These are phyloP conservation scores for Eumacrocentrus americanus DNA, from an alignment of 2,888 invertebrate genomes.

Conservation along the genomic window DNA sequence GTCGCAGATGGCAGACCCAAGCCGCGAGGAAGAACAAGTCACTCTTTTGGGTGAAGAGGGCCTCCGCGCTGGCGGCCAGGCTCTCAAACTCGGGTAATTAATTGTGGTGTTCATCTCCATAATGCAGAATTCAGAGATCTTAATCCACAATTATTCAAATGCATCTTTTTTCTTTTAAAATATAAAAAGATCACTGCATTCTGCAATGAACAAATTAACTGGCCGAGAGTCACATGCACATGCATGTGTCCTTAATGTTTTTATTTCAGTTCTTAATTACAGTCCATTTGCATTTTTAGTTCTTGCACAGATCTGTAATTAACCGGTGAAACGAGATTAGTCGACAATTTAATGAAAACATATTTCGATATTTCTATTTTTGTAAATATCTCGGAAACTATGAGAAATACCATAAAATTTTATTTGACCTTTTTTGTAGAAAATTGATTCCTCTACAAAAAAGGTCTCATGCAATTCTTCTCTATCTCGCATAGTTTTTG, in stretches of 20 bases:
- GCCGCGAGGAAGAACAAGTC: slow-evolving; percentile 94
- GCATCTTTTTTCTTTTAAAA: neutral
- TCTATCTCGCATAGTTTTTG: too few relatives aligned
- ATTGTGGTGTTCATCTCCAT: slow-evolving; percentile 50
- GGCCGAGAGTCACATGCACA: slow-evolving; percentile 50
- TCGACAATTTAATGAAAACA: too few relatives aligned
- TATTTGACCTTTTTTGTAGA: too few relatives aligned
- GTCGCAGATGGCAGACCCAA: slow-evolving; percentile 96
- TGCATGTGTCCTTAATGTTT: too few relatives aligned
- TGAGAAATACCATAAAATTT: too few relatives aligned
- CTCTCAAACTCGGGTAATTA: slow-evolving; percentile 96
- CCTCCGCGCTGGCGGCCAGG: slow-evolving; percentile 93
- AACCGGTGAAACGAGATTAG: too few relatives aligned
- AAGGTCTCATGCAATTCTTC: too few relatives aligned
- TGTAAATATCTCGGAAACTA: too few relatives aligned
- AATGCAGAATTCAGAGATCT: slow-evolving; percentile 47
- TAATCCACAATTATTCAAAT: neutral
- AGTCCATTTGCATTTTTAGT: slow-evolving; percentile 35
- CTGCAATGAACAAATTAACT: slow-evolving; percentile 42
- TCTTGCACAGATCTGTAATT: slow-evolving; percentile 41
- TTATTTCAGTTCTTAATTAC: slow-evolving; percentile 33
- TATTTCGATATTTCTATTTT: too few relatives aligned
- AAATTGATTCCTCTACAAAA: too few relatives aligned
- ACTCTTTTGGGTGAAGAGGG: slow-evolving; percentile 96
- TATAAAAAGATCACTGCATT: slow-evolving; percentile 45